A percentile compares a stretch with the other conserved stretches of the same genome.
These are phyloP conservation scores for Parnassius apollo DNA, from an alignment of 2,888 invertebrate genomes.

Conservation along the genomic window DNA sequence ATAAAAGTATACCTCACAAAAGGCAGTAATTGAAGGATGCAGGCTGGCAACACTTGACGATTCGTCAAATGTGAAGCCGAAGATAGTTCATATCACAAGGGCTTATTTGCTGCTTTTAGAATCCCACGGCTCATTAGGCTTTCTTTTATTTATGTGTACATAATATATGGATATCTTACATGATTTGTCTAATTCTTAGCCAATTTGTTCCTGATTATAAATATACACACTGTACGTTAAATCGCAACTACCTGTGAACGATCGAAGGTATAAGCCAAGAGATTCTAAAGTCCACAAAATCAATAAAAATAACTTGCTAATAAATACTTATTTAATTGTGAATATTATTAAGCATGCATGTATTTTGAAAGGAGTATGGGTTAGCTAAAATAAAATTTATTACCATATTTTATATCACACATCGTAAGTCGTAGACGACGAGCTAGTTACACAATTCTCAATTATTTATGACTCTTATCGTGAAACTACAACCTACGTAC, in stretches of 20 bases:
- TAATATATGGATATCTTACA: too few relatives aligned
- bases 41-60: constrained; percentile 1
- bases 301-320: constrained; percentile 16
- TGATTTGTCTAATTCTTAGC: too few relatives aligned
- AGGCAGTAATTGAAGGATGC: neutral
- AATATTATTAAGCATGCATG: constrained; percentile 5
- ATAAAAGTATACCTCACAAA: neutral
- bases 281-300: neutral
- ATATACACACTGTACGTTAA: too few relatives aligned
- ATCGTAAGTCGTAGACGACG: neutral
- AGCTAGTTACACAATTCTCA: too few relatives aligned
- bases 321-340: constrained; percentile 16
- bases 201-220: too few relatives aligned
- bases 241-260: too few relatives aligned
- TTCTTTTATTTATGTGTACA: too few relatives aligned
- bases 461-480: too few relatives aligned
- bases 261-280: too few relatives aligned
- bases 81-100: constrained; percentile 6
- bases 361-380: too few relatives aligned
- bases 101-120: neutral
- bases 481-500: neutral
- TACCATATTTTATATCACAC: neutral
- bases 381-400: too few relatives aligned
- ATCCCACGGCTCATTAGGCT: neutral
- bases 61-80: neutral